Conservation (phyloP, 2,797 vertebrate species). For the Mionectes olivaceus region DNA sequence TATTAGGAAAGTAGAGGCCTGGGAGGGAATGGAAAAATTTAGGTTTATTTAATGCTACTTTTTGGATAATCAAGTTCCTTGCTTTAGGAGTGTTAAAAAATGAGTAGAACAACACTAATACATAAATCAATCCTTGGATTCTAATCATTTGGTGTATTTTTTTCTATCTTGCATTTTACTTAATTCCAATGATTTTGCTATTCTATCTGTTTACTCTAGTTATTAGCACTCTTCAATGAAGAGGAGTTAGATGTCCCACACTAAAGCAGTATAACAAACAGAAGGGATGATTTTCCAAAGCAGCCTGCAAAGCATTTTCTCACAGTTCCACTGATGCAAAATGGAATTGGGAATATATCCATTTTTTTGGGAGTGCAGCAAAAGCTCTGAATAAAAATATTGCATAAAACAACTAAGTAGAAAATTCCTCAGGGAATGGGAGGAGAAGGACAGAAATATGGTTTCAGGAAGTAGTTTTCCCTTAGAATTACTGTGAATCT, state of each 20-base stretch:
- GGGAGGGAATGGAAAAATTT: not conserved
- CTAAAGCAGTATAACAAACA: constrained; percentile 33
- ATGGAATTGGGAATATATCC: constrained; percentile 1
- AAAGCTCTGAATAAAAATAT: constrained; percentile 14
- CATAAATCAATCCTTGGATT: not conserved
- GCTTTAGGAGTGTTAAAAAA: not conserved
- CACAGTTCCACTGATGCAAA: constrained; percentile 17
- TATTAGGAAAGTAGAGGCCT: not conserved
- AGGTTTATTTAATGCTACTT: not conserved
- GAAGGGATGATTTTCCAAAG: constrained; percentile 10
- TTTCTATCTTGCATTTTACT: constrained; percentile 2
- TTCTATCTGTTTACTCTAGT: constrained; percentile 8
- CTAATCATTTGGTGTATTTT: not conserved
- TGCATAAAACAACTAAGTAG: not conserved
- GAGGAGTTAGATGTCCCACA: not conserved
- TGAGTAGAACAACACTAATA: not conserved
- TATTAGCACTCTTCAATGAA: constrained; percentile 2
- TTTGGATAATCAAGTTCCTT: not conserved
- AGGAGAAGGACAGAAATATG: not conserved
- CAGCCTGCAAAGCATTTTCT: not conserved
- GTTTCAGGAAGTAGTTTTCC: not conserved
- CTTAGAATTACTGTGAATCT: not conserved
- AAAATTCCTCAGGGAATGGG: not conserved
- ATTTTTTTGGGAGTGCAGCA: not conserved
- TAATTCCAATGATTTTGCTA: not conserved